Evolutionary conservation across 2,888 invertebrate species (phyloP), one percentile per base, ranked within the genome.

Genomic region (Ephialtes manifestator): DNA sequence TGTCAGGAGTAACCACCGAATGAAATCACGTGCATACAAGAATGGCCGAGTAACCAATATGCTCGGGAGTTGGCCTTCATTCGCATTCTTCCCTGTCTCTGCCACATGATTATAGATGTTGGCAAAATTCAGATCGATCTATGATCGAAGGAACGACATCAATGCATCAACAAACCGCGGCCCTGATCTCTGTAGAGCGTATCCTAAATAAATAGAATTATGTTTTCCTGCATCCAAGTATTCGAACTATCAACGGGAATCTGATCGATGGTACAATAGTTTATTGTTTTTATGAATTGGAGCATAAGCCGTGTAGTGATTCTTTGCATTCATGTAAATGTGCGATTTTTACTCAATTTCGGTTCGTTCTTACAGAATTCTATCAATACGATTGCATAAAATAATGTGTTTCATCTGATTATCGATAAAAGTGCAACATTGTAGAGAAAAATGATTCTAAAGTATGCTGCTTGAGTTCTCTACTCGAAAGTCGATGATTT

Each of bases 151-250:
- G 18, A 65, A 28, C 68, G 28, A 68, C 48, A 46, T 68, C 20
- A 76, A 65, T 58, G 28, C 60, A 77, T 71, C 70, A 58, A 63
- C 81, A 81, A 75, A 86, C 86, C 13, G 65, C 39, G 89, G 86
- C 87, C 89, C 86, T 81, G 81, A 88, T 90, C 81, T 83, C 88
- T 84, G 78, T 70, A 20, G 35, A 88, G 88, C 89, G 89, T 90
- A 85, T 90, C 87, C 78, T 48, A 70, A 87, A 83, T 81, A 83
- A 83, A 39, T 18, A 63, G 53, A 43, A 71, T 67, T 55, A 39
- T 39, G 31, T 46, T n/a, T 20, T 24, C 48, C 18, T 18, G 35
- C 51, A 65, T 79, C 63, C 53, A 53, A 39, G 10, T 39, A 39
- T 39, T 39, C 10, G 31, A 53, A 43, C 13, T 24, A 39, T 46